Conservation (phyloP, 2,888 invertebrate genomes). For the Eristalis tenax region DNA sequence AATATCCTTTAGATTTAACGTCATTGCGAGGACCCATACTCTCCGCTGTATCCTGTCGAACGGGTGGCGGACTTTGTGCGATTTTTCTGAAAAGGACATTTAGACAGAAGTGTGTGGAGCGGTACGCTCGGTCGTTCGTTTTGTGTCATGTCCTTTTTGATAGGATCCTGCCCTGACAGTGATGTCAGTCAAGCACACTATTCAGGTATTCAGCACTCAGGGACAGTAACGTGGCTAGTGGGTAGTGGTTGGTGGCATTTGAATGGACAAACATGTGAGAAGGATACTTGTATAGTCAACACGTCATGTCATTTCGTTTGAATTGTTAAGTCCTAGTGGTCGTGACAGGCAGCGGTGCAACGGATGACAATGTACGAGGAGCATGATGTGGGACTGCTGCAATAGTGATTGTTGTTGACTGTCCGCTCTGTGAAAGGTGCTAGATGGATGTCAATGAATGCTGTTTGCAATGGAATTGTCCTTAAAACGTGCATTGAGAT, state of each 20-base stretch:
- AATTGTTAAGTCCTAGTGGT: slow-evolving; percentile 40
- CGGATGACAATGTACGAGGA: neutral
- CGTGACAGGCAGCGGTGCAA: neutral
- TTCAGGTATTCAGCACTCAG: slow-evolving; percentile 34
- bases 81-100: slow-evolving; percentile 46
- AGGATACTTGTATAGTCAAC: slow-evolving; percentile 53
- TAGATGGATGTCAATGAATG: slow-evolving; percentile 30
- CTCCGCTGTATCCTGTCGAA: slow-evolving; percentile 15
- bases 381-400: neutral
- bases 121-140: slow-evolving; percentile 8
- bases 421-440: slow-evolving; percentile 10
- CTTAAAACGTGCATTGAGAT: slow-evolving; percentile 39
- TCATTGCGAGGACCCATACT: neutral
- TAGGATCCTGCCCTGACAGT: slow-evolving; percentile 3
- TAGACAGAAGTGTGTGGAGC: neutral
- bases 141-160: slow-evolving; percentile 37
- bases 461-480: slow-evolving; percentile 36
- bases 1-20: slow-evolving; percentile 45
- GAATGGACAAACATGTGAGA: slow-evolving; percentile 61
- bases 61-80: slow-evolving; percentile 1
- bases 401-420: neutral
- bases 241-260: slow-evolving; percentile 23
- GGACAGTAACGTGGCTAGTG: neutral
- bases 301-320: slow-evolving; percentile 60
- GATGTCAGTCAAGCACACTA: slow-evolving; percentile 28